phyloP scores from a whole-genome alignment of 2,888 invertebrate species.

The Calliopum simillimum region DNA sequence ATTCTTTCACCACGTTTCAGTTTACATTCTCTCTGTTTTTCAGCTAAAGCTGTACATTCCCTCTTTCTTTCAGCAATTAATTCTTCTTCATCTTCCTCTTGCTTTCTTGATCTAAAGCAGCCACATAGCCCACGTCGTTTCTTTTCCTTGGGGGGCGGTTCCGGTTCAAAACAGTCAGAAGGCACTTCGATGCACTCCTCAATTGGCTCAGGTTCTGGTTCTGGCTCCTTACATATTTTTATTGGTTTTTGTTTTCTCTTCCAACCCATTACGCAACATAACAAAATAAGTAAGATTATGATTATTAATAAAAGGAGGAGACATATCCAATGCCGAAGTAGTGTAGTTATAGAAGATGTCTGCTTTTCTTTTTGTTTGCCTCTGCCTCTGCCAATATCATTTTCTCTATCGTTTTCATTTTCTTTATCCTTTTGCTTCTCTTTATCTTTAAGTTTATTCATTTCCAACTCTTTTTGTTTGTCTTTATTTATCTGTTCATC shows the following conservation, averaged over 20 bases:
- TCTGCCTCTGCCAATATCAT: neutral
- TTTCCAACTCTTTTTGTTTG: neutral
- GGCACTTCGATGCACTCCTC: too few relatives aligned
- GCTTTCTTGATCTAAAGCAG: neutral
- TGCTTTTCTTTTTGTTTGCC: neutral
- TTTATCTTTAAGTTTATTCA: neutral
- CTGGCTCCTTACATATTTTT: neutral
- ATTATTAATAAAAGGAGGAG: too few relatives aligned
- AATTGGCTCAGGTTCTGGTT: neutral
- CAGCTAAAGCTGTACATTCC: too few relatives aligned
- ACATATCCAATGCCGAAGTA: too few relatives aligned
- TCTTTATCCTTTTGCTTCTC: neutral
- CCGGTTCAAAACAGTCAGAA: too few relatives aligned
- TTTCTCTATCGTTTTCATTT: neutral
- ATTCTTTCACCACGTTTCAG: constrained; percentile 30
- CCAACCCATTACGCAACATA: too few relatives aligned
- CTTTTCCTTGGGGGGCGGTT: constrained; percentile 5
- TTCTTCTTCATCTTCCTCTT: neutral
- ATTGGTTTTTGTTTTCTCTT: neutral
- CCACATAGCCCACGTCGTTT: neutral
- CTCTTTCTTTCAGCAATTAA: too few relatives aligned
- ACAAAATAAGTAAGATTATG: too few relatives aligned
- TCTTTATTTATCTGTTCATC: neutral
- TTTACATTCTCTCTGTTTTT: neutral
- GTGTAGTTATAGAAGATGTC: too few relatives aligned